Percentiles rank a stretch among this genome's conserved stretches.
These are phyloP conservation scores for Chydorus sphaericus DNA, from an alignment of 2,888 invertebrate species.

Conservation along the genomic window DNA sequence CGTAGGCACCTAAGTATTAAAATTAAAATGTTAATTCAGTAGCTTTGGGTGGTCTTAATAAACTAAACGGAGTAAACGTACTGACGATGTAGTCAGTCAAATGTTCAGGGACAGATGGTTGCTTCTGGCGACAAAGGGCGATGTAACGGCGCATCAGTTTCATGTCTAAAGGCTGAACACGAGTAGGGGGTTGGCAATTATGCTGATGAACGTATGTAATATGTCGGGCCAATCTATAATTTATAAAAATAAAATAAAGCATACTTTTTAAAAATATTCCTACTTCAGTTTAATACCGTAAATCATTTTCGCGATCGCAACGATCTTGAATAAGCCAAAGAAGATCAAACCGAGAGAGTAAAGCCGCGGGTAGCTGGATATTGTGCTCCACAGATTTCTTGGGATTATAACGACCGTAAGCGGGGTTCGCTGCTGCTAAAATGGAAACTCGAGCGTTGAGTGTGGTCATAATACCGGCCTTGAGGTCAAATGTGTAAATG, in stretches of 20 bases:
- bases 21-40: background rate
- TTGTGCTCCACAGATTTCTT: conserved; percentile 91
- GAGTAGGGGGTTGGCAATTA: conserved; percentile 62
- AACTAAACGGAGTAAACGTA: conserved; percentile 24
- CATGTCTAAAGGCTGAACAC: conserved; percentile 72
- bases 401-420: conserved; percentile 94
- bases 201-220: conserved; percentile 95
- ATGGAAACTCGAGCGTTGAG: conserved; percentile 95
- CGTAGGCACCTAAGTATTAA: conserved; percentile 37
- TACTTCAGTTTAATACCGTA: conserved; percentile 31
- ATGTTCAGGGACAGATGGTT: conserved; percentile 72
- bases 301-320: conserved; percentile 49
- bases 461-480: conserved; percentile 97
- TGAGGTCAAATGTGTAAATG: conserved; percentile 20
- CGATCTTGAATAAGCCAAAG: conserved; percentile 85
- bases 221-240: conserved; percentile 68
- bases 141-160: conserved; percentile 85
- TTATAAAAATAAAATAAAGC: background rate
- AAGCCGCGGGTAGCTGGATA: conserved; percentile 91
- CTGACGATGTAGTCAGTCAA: conserved; percentile 76
- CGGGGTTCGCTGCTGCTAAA: conserved; percentile 96
- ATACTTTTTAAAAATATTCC: background rate
- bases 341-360: conserved; percentile 88
- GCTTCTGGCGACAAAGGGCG: conserved; percentile 72
- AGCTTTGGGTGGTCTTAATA: background rate